These are phyloP conservation scores for Forpus xanthops DNA, from an alignment of 2,797 vertebrate genomes.

Conservation along the genomic window DNA sequence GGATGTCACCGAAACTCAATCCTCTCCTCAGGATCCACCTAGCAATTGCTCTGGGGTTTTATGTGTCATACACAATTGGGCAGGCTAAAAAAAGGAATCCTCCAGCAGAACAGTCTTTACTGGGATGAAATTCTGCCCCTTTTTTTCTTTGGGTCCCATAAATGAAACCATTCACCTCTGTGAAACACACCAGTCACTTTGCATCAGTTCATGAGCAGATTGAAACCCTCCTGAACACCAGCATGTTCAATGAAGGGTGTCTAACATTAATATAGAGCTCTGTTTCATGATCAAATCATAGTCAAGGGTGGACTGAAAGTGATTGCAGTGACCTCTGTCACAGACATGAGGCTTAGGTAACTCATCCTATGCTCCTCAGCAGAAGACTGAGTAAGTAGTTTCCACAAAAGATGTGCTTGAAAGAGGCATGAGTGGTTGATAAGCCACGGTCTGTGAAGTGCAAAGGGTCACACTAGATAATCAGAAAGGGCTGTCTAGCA, in stretches of 20 bases:
- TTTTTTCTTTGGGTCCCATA: background rate
- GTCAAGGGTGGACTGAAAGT: background rate
- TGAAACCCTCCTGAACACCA: background rate
- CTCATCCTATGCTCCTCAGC: background rate
- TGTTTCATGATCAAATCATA: background rate
- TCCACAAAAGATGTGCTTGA: background rate
- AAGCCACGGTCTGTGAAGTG: background rate
- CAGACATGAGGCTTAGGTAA: background rate
- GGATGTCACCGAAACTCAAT: background rate
- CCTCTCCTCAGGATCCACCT: background rate
- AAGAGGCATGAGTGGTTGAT: background rate
- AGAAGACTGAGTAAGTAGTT: background rate
- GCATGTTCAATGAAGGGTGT: background rate
- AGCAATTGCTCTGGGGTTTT: background rate
- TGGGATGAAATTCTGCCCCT: background rate
- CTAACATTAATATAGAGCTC: background rate
- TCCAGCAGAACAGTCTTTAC: background rate
- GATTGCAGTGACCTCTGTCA: background rate
- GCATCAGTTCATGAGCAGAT: background rate
- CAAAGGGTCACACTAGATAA: background rate
- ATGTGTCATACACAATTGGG: background rate
- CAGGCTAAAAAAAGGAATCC: background rate
- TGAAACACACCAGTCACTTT: background rate
- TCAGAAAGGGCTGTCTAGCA: background rate
- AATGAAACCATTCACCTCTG: background rate